Evolutionary conservation across 1,140 invertebrate species (phyloP), one percentile per base, ranked within the genome.

Genomic region (Eriosoma lanigerum): DNA sequence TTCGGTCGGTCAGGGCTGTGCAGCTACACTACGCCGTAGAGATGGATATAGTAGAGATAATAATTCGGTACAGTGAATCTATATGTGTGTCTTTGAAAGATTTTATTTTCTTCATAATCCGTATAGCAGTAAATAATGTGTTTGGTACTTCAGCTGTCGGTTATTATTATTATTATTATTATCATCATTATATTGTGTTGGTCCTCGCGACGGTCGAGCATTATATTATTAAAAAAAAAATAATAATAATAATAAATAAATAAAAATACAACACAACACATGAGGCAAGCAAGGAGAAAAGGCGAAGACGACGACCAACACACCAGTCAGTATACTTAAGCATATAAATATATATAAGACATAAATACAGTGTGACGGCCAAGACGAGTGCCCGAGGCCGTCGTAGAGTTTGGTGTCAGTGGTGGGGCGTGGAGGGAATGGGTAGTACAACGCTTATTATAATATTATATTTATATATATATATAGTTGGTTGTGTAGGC

Each of bases 121-220:
- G 73, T 78, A 78, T 46, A 60, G 56, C 38, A 26, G 73, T 78
- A 78, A 78, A 78, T 78, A 78, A 78, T 78, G 54, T 60, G 73
- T 75, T 75, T 75, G 72, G 72, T 78, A 60, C 73, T 60, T 78
- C 54, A 78, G 73, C 73, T 60, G 73, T 78, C 73, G 29, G 54
- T 46, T 78, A 56, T 75, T 75, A 75, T 75, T 38, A 66, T 44
- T 66, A 66, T 44, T 66, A 32, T 44, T 54, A 54, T n/a, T 54
- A 54, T 54, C n/a, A 54, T 54, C n/a, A 70, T 70, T 48, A 48
- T 70, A 70, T 70, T 70, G 68, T 70, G 68, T 70, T 48, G 68
- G 68, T 70, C 68, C 44, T 70, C 15, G 66, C 66, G n/a, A 66
- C 38, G 64, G 38, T 6, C 38, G 68, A 29, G 46, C 46, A 50